Conservation (phyloP, 1,140 invertebrate genomes). For the Helicoverpa zea region DNA sequence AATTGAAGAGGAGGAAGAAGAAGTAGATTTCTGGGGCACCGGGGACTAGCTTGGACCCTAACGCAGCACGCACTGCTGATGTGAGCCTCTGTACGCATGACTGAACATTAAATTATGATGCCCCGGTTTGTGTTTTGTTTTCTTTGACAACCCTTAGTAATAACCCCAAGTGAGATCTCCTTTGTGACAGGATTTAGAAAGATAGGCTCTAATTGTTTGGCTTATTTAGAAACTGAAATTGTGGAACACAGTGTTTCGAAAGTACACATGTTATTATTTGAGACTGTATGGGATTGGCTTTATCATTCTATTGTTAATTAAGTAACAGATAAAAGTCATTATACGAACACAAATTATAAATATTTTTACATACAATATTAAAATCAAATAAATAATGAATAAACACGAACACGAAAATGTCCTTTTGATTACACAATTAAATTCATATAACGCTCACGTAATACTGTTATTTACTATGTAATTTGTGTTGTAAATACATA, state of each 20-base stretch:
- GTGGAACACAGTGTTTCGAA: constrained; percentile 6
- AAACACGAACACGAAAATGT: constrained; percentile 5
- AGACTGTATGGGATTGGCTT: constrained; percentile 23
- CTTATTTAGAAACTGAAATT: constrained; percentile 59
- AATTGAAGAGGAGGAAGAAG: constrained; percentile 75
- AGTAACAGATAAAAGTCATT: background rate
- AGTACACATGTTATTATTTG: constrained; percentile 4
- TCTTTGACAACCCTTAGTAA: constrained; percentile 69
- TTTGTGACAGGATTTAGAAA: constrained; percentile 67
- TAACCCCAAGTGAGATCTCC: constrained; percentile 62
- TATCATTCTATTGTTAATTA: constrained; percentile 31
- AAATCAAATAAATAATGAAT: constrained; percentile 1
- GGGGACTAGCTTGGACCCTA: constrained; percentile 77
- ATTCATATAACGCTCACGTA: constrained; percentile 11
- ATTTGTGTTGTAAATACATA: background rate
- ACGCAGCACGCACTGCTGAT: constrained; percentile 72
- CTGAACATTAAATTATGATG: constrained; percentile 81
- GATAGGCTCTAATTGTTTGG: constrained; percentile 76
- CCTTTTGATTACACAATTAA: constrained; percentile 29
- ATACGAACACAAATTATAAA: background rate
- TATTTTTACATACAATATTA: background rate
- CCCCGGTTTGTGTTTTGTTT: constrained; percentile 75
- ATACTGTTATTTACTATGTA: constrained; percentile 6
- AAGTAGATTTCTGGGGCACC: constrained; percentile 83
- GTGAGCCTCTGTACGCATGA: constrained; percentile 79